Conservation (phyloP, 2,888 invertebrate species). For the Diloba caeruleocephala region DNA sequence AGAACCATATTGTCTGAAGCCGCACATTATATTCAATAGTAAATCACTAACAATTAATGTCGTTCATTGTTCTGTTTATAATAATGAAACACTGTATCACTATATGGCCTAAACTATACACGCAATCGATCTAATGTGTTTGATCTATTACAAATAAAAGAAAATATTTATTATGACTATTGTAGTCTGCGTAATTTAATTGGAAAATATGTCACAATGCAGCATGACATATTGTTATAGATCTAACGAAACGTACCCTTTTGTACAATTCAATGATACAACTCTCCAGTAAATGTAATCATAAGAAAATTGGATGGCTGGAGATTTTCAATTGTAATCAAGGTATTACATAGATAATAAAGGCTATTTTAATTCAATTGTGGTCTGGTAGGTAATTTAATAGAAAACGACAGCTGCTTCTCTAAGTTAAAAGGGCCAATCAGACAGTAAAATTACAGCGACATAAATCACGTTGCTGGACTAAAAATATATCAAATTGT, state of each 20-base stretch:
- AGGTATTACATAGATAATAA: constrained; percentile 32
- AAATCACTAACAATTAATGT: constrained; percentile 30
- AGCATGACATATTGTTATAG: constrained; percentile 13
- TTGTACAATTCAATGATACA: constrained; percentile 25
- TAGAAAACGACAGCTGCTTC: constrained; percentile 30
- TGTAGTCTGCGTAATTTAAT: constrained; percentile 12
- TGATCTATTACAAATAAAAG: constrained; percentile 13
- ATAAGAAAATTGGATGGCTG: constrained; percentile 33
- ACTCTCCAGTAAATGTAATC: constrained; percentile 23
- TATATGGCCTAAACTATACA: background rate
- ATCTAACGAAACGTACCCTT: constrained; percentile 15
- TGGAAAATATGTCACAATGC: constrained; percentile 17
- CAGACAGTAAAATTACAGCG: too few relatives aligned
- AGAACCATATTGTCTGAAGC: constrained; percentile 21
- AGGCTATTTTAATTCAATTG: constrained; percentile 36
- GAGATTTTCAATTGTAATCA: constrained; percentile 45
- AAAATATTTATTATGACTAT: constrained; percentile 6
- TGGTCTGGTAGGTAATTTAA: constrained; percentile 7
- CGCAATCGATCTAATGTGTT: background rate
- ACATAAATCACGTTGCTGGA: too few relatives aligned
- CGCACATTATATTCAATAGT: constrained; percentile 43
- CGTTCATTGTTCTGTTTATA: constrained; percentile 19
- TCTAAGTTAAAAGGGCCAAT: constrained; percentile 14
- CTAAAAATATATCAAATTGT: too few relatives aligned
- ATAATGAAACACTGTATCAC: constrained; percentile 2